These are phyloP conservation scores for Abramis brama DNA, from an alignment of 2,113 vertebrate species.

Conservation along the genomic window DNA sequence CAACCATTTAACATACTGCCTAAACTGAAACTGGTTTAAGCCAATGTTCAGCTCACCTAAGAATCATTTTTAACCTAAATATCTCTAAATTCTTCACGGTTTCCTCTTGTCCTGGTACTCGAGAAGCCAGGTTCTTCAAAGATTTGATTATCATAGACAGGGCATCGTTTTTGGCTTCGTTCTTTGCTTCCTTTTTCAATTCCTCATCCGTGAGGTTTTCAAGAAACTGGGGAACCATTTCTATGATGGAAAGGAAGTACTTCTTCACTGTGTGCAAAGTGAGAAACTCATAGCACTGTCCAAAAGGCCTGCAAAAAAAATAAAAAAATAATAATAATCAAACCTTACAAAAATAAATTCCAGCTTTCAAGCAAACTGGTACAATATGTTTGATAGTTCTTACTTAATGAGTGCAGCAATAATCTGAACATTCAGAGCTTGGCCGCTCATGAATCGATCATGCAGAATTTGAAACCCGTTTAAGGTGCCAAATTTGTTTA, in stretches of 20 bases:
- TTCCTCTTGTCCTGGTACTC: conserved; percentile 98
- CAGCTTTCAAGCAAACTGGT: neutral
- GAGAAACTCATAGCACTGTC: conserved; percentile 99
- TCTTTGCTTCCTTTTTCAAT: conserved; percentile 99
- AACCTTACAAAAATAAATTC: neutral
- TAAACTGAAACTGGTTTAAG: neutral
- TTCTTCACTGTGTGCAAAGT: conserved; percentile 99
- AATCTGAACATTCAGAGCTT: conserved; percentile 99
- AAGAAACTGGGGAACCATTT: conserved; percentile 99
- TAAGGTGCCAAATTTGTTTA: conserved; percentile 99
- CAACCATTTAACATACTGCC: neutral
- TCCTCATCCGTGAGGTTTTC: conserved; percentile 99
- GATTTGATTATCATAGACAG: conserved; percentile 99
- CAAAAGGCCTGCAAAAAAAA: conserved; percentile 87
- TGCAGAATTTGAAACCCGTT: conserved; percentile 99
- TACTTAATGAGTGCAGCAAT: conserved; percentile 99
- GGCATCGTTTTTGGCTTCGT: conserved; percentile 99
- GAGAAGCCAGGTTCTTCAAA: conserved; percentile 97
- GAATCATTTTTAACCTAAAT: conserved; percentile 99
- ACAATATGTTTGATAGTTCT: conserved; percentile 62
- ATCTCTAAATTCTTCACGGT: conserved; percentile 99
- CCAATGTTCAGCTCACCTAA: conserved; percentile 84
- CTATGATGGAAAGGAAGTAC: conserved; percentile 98
- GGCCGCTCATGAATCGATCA: conserved; percentile 98
- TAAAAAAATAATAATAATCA: neutral